Percentiles rank a stretch among this genome's conserved stretches.
These are phyloP conservation scores for Merodon equestris DNA, from an alignment of 2,888 invertebrate species.

Conservation along the genomic window DNA sequence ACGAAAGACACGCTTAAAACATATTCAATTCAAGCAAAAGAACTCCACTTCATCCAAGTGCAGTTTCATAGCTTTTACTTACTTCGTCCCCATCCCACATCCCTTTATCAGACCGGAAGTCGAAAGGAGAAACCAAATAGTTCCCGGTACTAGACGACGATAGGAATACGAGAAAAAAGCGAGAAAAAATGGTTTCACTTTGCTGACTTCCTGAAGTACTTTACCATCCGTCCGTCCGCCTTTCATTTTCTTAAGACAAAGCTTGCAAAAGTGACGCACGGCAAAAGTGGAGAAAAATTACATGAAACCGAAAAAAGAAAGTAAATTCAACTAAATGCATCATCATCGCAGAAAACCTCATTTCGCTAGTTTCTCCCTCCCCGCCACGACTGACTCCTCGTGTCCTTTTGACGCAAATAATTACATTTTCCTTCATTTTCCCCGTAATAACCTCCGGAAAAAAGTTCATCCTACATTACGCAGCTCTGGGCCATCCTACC, in stretches of 20 bases:
- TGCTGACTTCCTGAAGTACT: slow-evolving; percentile 24
- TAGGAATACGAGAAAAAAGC: too few species aligned
- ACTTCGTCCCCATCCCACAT: too few species aligned
- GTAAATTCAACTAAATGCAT: slow-evolving; percentile 35
- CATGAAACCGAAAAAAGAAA: slow-evolving; percentile 6
- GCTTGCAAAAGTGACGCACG: too few species aligned
- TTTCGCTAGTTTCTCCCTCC: background rate
- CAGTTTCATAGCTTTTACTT: too few species aligned
- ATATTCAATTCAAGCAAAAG: too few species aligned
- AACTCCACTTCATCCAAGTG: too few species aligned
- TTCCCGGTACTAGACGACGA: too few species aligned
- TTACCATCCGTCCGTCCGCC: slow-evolving; percentile 2
- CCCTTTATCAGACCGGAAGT: too few species aligned
- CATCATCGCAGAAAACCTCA: slow-evolving; percentile 46
- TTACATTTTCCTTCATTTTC: slow-evolving; percentile 46
- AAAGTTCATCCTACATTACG: slow-evolving; percentile 34
- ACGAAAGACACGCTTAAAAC: too few species aligned
- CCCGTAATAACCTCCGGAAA: slow-evolving; percentile 41
- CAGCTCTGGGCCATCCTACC: slow-evolving; percentile 14
- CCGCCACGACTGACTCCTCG: background rate
- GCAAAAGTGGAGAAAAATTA: too few species aligned
- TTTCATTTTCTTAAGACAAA: too few species aligned
- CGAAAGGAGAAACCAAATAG: too few species aligned
- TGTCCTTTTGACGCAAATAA: slow-evolving; percentile 47
- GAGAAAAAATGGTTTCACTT: slow-evolving; percentile 22